Percentiles rank a stretch among this genome's conserved stretches.
These are phyloP conservation scores for Drosophila carrolli DNA, from an alignment of 1,140 invertebrate species.

Conservation along the genomic window DNA sequence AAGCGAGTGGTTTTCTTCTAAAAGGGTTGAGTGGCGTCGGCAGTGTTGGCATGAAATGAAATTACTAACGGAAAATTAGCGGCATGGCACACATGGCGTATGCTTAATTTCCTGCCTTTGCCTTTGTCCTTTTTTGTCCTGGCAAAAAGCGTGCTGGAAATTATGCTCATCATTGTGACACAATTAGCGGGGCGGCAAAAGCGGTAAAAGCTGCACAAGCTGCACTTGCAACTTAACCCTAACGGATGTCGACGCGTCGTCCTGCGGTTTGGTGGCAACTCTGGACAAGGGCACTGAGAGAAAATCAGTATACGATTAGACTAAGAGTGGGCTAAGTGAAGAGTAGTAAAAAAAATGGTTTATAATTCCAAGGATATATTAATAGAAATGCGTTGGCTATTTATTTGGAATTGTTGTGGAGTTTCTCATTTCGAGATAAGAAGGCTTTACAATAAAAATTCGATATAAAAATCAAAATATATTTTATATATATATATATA, in stretches of 20 bases:
- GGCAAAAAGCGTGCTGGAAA: constrained; percentile 57
- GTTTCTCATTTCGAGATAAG: no score
- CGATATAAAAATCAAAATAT: not conserved
- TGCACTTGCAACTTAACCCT: constrained; percentile 66
- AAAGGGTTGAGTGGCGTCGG: constrained; percentile 19
- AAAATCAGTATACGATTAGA: not conserved
- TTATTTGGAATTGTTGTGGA: no score
- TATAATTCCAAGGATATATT: not conserved
- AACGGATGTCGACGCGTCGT: constrained; percentile 56
- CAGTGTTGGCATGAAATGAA: constrained; percentile 57
- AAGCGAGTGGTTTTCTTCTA: constrained; percentile 36
- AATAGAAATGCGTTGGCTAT: no score
- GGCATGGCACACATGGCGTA: constrained; percentile 67
- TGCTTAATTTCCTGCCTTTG: constrained; percentile 65
- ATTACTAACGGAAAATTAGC: constrained; percentile 81
- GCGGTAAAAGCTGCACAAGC: constrained; percentile 16
- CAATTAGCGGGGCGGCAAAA: constrained; percentile 59
- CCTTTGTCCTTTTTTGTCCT: constrained; percentile 19
- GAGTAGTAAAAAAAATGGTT: not conserved
- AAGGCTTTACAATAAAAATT: no score
- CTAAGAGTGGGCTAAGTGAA: not conserved
- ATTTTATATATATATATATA: not conserved
- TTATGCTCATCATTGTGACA: constrained; percentile 82
- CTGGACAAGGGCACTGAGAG: constrained; percentile 31
- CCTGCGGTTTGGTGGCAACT: constrained; percentile 46